Percentiles rank a stretch among this genome's conserved stretches.
Evolutionary conservation across 1,140 invertebrate species (phyloP).

Genomic region (Bombus consobrinus): DNA sequence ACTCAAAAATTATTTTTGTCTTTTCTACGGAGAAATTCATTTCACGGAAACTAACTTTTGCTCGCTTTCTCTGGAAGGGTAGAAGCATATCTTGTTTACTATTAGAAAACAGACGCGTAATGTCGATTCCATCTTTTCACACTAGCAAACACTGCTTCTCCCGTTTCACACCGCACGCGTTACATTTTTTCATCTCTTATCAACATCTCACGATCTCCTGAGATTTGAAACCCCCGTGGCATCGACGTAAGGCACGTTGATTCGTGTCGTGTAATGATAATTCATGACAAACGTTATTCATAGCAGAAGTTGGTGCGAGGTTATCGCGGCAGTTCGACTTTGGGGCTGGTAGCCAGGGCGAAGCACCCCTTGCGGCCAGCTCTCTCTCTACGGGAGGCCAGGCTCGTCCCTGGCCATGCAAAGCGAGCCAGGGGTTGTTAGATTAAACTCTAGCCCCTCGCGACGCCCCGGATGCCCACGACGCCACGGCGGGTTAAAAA

Average conservation of each 20-base stretch:
- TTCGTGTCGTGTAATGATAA: conserved; percentile 65
- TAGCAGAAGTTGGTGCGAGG: conserved; percentile 72
- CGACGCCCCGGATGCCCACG: conserved; percentile 77
- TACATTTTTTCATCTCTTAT: not conserved
- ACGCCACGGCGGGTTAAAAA: conserved; percentile 79
- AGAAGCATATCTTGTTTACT: not conserved
- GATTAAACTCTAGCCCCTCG: conserved; percentile 77
- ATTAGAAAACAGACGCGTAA: not conserved
- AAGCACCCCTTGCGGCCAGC: conserved; percentile 72
- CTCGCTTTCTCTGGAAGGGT: too few species aligned
- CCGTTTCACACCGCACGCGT: not conserved
- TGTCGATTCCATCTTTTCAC: not conserved
- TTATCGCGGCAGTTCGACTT: conserved; percentile 64
- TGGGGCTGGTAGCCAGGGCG: conserved; percentile 61
- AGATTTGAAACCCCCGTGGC: conserved; percentile 18
- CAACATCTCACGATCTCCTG: conserved; percentile 43
- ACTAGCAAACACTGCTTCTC: not conserved
- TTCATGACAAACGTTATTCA: conserved; percentile 74
- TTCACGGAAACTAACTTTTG: too few species aligned
- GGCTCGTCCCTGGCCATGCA: conserved; percentile 73
- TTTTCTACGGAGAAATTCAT: too few species aligned
- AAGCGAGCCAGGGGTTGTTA: conserved; percentile 76
- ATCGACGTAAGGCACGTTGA: conserved; percentile 40
- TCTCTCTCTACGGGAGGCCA: conserved; percentile 53
- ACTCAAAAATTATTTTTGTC: too few species aligned